These are phyloP conservation scores for Cisticola juncidis DNA, from an alignment of 2,113 vertebrate genomes.

Conservation along the genomic window DNA sequence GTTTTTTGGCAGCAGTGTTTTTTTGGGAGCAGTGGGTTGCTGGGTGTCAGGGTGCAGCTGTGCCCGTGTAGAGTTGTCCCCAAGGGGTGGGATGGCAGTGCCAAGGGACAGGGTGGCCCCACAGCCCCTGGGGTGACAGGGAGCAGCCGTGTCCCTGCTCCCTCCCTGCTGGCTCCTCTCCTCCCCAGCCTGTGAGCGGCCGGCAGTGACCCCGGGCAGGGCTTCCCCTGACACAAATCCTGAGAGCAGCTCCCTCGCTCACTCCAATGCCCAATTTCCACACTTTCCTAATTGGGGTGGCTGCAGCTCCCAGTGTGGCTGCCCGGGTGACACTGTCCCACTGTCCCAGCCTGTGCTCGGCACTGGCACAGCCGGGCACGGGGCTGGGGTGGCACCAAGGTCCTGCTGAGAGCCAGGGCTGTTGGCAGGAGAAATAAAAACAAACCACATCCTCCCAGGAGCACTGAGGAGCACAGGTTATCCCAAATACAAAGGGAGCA, in stretches of 20 bases:
- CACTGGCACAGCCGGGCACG: background rate
- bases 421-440: background rate
- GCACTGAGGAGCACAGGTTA: background rate
- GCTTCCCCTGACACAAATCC: background rate
- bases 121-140: accelerated
- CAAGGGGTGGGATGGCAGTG: accelerated
- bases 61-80: background rate
- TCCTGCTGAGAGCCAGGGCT: background rate
- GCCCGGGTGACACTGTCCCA: background rate
- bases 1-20: accelerated
- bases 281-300: background rate
- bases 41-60: background rate
- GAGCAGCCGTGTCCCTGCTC: accelerated
- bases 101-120: background rate
- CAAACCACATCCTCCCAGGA: background rate
- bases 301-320: background rate
- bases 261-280: background rate
- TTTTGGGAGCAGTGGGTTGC: background rate
- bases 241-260: background rate
- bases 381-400: background rate
- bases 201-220: background rate
- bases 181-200: accelerated
- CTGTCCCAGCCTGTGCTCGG: background rate
- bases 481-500: background rate
- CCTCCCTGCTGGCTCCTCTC: background rate